Conservation (phyloP, 2,888 invertebrate species). For the Netelia fuscicornis region DNA sequence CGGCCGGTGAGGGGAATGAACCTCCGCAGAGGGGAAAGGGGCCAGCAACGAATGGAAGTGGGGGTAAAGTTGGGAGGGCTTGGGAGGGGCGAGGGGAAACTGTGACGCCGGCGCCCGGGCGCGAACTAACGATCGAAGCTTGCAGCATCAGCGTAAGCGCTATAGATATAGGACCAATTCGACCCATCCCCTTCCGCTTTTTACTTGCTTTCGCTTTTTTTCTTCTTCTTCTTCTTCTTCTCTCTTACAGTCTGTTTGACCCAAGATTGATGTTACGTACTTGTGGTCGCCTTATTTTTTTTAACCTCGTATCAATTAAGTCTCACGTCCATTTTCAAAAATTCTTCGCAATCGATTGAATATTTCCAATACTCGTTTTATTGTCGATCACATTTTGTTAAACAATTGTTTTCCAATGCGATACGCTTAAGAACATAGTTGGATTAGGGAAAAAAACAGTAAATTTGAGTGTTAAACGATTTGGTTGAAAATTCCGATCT, state of each 20-base stretch:
- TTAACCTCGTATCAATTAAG: too few relatives aligned
- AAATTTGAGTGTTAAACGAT: too few relatives aligned
- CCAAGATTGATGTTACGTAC: background rate
- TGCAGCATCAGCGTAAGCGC: constrained; percentile 56
- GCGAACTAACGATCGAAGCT: constrained; percentile 65
- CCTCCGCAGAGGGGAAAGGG: constrained; percentile 7
- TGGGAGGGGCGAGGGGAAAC: constrained; percentile 29
- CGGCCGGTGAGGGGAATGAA: constrained; percentile 57
- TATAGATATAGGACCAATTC: constrained; percentile 22
- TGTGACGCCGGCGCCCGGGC: constrained; percentile 66
- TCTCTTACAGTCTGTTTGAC: background rate
- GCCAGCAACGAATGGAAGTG: constrained; percentile 41
- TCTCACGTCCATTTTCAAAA: background rate
- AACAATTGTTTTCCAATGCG: background rate
- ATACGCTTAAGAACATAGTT: too few relatives aligned
- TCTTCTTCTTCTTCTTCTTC: constrained; percentile 11
- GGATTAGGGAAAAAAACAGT: too few relatives aligned
- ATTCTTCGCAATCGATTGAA: background rate
- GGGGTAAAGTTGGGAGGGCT: constrained; percentile 2
- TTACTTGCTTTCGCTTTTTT: constrained; percentile 12
- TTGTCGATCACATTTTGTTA: background rate
- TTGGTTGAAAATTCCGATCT: too few relatives aligned
- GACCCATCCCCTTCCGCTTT: background rate
- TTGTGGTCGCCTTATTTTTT: background rate
- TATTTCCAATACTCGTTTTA: background rate